Base-by-base conservation (phyloP, 2,113 vertebrate genomes). In the Daphoenositta chrysoptera region DNA sequence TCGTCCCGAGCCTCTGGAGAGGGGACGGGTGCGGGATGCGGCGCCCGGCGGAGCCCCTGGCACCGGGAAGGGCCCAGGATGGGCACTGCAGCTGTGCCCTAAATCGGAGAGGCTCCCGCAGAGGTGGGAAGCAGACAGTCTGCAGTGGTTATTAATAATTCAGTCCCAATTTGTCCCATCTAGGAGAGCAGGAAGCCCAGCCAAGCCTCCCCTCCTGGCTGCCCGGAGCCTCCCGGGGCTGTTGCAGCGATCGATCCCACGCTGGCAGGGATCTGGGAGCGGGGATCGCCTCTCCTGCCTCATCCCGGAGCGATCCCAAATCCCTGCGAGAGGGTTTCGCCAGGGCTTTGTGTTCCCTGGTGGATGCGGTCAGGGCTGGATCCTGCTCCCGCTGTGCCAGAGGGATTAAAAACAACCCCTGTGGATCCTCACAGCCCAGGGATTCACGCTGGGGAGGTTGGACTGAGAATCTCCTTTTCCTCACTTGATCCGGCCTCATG, bases 81-180 rank as follows among this genome's bases (percentile, higher is more conserved):
- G 7, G 92, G 37, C 11, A 10, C 75, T 60, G 83, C 77, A 37
- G 75, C 91, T n/a, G 86, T 83, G 90, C 87, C 93, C 93, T 94
- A 65, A 90, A 83, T 87, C 77, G 60, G 50, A 37, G 48, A 26
- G 87, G 68, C 87, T 95, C 69, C 86, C 37, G 44, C 91, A 91
- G 92, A 93, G 89, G 81, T 60, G 58, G 89, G 80, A 92, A 87
- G 15, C 95, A 95, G 92, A 93, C 96, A 93, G 91, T 96, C 97
- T 97, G 97, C 96, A 97, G 96, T 82, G 22, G 65, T 54, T 82
- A 96, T 98, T 93, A 98, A 98, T 98, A 97, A 98, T 98, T 97
- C 97, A 98, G 80, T 44, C 88, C 94, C 85, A 65, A 82, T 97
- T 96, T 96, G 96, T 96, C 95, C 96, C 89, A 81, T 94, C 86